Conservation (phyloP, 2,797 vertebrate species). For the Carcharodon carcharias region DNA sequence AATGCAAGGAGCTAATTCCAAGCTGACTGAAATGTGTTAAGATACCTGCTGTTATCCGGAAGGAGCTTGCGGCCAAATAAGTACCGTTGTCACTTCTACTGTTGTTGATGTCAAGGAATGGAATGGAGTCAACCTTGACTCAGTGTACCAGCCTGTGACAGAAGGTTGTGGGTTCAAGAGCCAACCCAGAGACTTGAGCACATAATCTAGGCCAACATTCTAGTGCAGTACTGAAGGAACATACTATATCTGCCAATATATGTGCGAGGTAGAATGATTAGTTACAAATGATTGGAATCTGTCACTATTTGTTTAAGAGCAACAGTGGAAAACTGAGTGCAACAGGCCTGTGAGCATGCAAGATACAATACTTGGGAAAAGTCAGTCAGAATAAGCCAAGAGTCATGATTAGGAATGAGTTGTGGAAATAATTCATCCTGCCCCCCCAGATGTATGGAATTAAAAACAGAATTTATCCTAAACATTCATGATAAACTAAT, state of each 20-base stretch:
- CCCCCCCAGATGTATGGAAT: background rate
- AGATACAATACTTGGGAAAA: background rate
- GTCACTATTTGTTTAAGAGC: background rate
- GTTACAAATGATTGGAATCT: background rate
- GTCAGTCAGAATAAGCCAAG: background rate
- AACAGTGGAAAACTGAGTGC: background rate
- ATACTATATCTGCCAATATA: background rate
- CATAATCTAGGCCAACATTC: background rate
- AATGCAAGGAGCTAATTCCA: background rate
- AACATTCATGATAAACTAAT: background rate
- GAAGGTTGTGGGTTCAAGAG: background rate
- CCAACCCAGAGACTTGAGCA: background rate
- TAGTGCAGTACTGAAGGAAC: background rate
- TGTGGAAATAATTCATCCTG: background rate
- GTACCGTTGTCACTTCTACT: background rate
- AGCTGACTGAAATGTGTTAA: background rate
- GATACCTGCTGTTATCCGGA: background rate
- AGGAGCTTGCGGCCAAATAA: background rate
- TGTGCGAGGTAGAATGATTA: background rate
- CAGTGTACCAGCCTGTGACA: background rate
- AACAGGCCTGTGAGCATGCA: background rate
- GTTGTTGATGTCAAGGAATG: background rate
- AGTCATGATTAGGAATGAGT: background rate
- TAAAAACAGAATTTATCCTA: background rate
- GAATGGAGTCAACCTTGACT: background rate